Conservation (phyloP, 2,888 invertebrate genomes). For the Hermaeophaga mercurialis region DNA sequence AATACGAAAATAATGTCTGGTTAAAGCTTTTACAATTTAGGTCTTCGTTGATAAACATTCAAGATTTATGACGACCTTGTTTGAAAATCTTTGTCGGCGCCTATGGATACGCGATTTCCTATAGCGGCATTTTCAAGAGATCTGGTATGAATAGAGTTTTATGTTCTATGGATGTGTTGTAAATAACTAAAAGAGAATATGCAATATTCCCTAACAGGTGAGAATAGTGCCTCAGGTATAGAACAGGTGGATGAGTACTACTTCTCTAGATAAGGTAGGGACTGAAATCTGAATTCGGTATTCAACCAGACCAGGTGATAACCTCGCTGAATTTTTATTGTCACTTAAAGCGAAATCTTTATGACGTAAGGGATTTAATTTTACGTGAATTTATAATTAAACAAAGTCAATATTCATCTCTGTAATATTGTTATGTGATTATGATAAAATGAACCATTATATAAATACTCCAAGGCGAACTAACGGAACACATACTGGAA, state of each 20-base stretch:
- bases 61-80: too few species aligned
- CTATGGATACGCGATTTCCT: conserved; percentile 19
- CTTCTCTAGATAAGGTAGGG: neutral
- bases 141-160: conserved; percentile 28
- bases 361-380: too few species aligned
- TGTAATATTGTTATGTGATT: too few species aligned
- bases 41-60: neutral
- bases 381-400: too few species aligned
- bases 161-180: conserved; percentile 31
- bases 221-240: conserved; percentile 28
- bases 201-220: conserved; percentile 31
- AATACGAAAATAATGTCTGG: too few species aligned
- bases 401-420: too few species aligned
- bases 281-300: neutral
- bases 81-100: neutral
- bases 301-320: neutral
- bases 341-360: neutral
- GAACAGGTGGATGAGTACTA: conserved; percentile 24
- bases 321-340: neutral
- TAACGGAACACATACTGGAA: too few species aligned
- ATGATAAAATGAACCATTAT: too few species aligned
- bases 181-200: conserved; percentile 30
- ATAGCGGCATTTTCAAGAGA: conserved; percentile 28
- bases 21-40: too few species aligned
- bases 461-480: too few species aligned